phyloP scores from a whole-genome alignment of 2,113 vertebrate species.

The Nematolebias whitei region DNA sequence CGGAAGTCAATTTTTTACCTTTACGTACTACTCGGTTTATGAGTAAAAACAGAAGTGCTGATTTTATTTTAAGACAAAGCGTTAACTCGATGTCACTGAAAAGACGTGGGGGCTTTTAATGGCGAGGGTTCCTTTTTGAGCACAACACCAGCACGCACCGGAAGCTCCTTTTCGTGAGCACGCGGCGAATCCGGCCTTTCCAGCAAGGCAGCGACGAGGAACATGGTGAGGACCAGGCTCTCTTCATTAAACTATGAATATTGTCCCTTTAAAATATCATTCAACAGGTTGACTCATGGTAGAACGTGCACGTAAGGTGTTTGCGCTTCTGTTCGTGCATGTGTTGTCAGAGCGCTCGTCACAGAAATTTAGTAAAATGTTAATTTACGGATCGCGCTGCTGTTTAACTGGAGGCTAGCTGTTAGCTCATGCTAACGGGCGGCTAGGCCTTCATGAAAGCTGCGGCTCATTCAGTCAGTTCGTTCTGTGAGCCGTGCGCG shows the following conservation, averaged over 20 bases:
- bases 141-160: constrained; percentile 23
- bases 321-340: rapidly evolving
- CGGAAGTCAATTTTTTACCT: no score
- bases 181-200: constrained; percentile 76
- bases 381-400: background rate
- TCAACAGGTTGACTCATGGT: rapidly evolving
- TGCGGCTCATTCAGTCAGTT: background rate
- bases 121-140: background rate
- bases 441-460: no score
- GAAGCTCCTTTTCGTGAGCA: constrained; percentile 62
- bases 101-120: no score
- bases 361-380: background rate
- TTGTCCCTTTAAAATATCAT: rapidly evolving
- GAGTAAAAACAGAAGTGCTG: no score
- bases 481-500: no score
- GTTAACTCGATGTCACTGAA: no score
- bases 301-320: background rate
- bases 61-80: no score
- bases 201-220: constrained; percentile 54
- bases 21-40: no score
- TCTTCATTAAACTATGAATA: rapidly evolving
- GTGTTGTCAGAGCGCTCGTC: rapidly evolving
- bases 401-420: constrained; percentile 9
- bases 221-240: constrained; percentile 55
- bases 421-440: background rate